Conservation (phyloP, 1,140 invertebrate species). For the Drosophila equinoxialis region DNA sequence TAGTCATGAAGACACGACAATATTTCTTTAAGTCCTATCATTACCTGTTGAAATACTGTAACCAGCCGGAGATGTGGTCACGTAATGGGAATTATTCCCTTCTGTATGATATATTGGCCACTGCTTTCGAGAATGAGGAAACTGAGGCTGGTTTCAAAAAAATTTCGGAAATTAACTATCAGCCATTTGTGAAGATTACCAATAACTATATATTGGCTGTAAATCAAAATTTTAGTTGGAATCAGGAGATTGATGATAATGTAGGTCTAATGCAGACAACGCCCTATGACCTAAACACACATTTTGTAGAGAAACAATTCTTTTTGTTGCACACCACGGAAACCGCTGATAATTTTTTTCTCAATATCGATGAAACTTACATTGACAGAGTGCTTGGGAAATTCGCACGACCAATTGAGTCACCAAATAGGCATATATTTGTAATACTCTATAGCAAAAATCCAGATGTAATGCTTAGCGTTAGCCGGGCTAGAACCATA, state of each 20-base stretch:
- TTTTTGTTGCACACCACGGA: constrained; percentile 56
- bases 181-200: constrained; percentile 34
- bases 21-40: constrained; percentile 86
- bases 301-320: constrained; percentile 52
- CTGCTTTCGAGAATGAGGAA: constrained; percentile 59
- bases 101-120: constrained; percentile 45
- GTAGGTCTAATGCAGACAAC: not conserved
- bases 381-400: constrained; percentile 56
- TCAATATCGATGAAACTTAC: constrained; percentile 14
- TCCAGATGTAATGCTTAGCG: constrained; percentile 53
- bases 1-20: constrained; percentile 89
- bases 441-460: constrained; percentile 64
- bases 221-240: constrained; percentile 51
- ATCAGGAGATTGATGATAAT: constrained; percentile 28
- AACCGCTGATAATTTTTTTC: constrained; percentile 33
- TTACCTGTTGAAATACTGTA: constrained; percentile 58
- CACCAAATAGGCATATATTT: constrained; percentile 57
- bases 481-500: constrained; percentile 44
- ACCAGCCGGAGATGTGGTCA: constrained; percentile 42
- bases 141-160: constrained; percentile 37
- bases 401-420: constrained; percentile 44
- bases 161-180: constrained; percentile 25
- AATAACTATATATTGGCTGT: constrained; percentile 45
- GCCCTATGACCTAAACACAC: constrained; percentile 5
- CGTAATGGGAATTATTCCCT: constrained; percentile 17